phyloP scores from a whole-genome alignment of 2,797 vertebrate genomes.

The Poeciliopsis paucimaculata region DNA sequence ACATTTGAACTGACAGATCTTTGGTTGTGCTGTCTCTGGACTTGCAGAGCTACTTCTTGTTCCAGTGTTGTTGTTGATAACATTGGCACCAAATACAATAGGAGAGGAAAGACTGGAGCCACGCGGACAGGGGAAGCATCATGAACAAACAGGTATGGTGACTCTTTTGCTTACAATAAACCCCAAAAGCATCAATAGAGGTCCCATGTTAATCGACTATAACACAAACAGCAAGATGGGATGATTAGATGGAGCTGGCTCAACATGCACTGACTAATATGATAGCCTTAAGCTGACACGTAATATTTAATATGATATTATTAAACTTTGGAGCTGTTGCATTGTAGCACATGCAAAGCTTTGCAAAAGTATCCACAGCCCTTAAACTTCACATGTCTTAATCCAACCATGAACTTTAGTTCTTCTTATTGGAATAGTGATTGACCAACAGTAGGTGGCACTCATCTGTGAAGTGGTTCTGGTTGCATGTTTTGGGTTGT shows the following conservation, averaged over 20 bases:
- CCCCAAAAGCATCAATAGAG: constrained; percentile 31
- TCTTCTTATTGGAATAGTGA: neutral
- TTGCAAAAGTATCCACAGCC: neutral
- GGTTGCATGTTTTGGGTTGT: neutral
- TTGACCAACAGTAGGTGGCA: neutral
- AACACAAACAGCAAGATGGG: neutral
- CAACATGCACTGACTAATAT: neutral
- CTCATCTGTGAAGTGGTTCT: neutral
- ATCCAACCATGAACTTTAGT: neutral
- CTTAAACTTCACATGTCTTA: neutral
- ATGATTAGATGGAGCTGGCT: neutral
- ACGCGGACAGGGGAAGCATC: constrained; percentile 31
- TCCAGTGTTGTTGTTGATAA: constrained; percentile 55
- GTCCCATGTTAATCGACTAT: neutral
- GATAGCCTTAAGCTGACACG: neutral
- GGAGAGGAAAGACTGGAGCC: constrained; percentile 8
- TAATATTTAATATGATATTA: neutral
- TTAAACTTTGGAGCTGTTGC: neutral
- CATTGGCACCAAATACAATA: constrained; percentile 13
- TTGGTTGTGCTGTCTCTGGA: neutral
- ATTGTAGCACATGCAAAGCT: neutral
- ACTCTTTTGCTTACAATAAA: constrained; percentile 55
- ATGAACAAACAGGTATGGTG: constrained; percentile 44
- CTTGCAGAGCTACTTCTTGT: constrained; percentile 17
- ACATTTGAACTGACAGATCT: neutral